Conservation (phyloP, 2,113 vertebrate species). For the Aptenodytes forsteri region DNA sequence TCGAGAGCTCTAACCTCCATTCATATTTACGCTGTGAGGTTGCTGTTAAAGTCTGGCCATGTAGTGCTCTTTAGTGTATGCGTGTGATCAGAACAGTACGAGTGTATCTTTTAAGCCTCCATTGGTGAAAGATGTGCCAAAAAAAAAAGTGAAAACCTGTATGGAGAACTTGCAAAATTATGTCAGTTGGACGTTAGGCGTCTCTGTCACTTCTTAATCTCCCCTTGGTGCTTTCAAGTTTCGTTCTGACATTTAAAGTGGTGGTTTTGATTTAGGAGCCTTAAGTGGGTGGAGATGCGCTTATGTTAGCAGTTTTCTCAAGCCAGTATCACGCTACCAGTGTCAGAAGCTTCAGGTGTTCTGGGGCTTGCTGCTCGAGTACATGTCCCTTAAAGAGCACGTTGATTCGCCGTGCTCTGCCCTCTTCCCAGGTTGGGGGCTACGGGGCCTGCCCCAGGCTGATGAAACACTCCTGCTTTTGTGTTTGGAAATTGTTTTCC, state of each 20-base stretch:
- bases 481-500: not conserved
- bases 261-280: not conserved
- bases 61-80: not conserved
- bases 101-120: not conserved
- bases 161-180: not conserved
- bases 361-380: not conserved
- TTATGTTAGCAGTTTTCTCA: not conserved
- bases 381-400: not conserved
- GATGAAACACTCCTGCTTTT: not conserved
- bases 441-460: not conserved
- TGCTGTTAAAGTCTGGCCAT: not conserved
- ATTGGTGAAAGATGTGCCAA: not conserved
- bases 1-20: not conserved
- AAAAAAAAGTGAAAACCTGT: not conserved
- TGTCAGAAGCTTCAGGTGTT: not conserved
- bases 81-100: not conserved
- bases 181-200: accelerated
- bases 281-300: not conserved
- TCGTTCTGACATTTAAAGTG: not conserved
- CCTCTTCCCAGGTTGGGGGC: not conserved
- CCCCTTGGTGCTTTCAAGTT: not conserved
- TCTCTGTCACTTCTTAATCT: not conserved
- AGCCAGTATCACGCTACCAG: accelerated
- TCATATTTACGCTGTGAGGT: accelerated
- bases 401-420: not conserved